Base-by-base conservation (phyloP, 2,888 invertebrate genomes). In the Orchestes rusci region DNA sequence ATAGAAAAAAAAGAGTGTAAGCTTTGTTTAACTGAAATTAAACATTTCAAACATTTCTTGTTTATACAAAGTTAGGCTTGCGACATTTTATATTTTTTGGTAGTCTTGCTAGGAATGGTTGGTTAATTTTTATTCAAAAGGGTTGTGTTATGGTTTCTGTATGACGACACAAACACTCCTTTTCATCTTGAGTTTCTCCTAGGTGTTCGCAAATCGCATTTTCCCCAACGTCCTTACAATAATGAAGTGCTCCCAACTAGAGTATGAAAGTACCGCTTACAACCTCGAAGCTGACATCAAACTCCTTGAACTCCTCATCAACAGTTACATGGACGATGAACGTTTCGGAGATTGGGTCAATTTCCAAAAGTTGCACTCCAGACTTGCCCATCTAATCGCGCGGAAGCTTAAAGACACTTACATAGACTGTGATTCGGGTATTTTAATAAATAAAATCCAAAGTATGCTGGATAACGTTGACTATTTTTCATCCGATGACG, bases 301-400 rank as follows among this genome's bases (percentile, higher is more conserved):
- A 63, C 80, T 81, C 61, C 66, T 84, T 29, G 80, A 82, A 60
- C 74, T 78, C 51, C 73, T 84, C 3, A 78, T 83, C 32, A 73
- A 70, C 39, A 80, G 80, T 28, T 84, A 81, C 60, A 79, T 79
- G 73, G 77, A 79, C 50, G 84, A 84, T 60, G 68, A 71, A 16
- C 66, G 83, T 49, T 84, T 82, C 61, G 50, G 48, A 5, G 64
- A 72, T 3, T 40, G 48, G 45, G 70, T 72, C 12, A 77, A 83
- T 60, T 83, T 84, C 57, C 72, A 75, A 8, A 65, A 78, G 46
- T 74, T 79, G 28, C 84, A 84, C 60, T 76, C 78, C 0, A 36
- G 43, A 31, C 66, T 84, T 40, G 80, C 80, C 0, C 73, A 76
- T 52, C 62, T 82, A 15, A 76, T 81, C 0, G 75, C 76, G 2